Evolutionary conservation across 2,113 vertebrate genomes (phyloP).

Genomic region (Alouatta palliata): DNA sequence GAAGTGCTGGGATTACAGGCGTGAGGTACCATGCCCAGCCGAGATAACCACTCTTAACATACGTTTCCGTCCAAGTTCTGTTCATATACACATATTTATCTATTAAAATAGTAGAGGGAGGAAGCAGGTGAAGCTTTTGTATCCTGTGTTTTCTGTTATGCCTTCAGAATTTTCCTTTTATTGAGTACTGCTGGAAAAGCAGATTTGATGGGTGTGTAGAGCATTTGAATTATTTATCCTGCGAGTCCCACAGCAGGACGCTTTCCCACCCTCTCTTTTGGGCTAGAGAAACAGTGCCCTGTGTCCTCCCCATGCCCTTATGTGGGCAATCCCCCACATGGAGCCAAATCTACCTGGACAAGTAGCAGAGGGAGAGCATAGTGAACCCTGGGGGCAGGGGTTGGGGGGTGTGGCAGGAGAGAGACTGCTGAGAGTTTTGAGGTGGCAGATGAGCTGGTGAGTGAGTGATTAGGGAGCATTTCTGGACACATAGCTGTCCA

Average conservation of each 20-base stretch:
- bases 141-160: not conserved
- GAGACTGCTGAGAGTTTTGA: not conserved
- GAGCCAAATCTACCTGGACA: not conserved
- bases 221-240: not conserved
- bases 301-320: not conserved
- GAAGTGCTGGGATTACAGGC: not conserved
- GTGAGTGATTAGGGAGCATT: not conserved
- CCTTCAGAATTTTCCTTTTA: not conserved
- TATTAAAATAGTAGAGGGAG: not conserved
- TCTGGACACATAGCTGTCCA: not conserved
- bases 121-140: not conserved
- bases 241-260: too few relatives aligned
- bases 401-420: not conserved
- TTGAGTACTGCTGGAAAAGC: not conserved
- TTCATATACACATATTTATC: accelerated
- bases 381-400: not conserved
- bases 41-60: not conserved
- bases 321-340: accelerated
- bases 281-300: not conserved
- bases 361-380: not conserved
- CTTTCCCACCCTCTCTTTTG: not conserved
- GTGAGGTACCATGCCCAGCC: not conserved
- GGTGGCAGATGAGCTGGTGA: not conserved
- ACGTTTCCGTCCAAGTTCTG: not conserved
- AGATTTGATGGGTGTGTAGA: not conserved